Conservation (phyloP, 2,113 vertebrate genomes). For the Uropsilus gracilis region DNA sequence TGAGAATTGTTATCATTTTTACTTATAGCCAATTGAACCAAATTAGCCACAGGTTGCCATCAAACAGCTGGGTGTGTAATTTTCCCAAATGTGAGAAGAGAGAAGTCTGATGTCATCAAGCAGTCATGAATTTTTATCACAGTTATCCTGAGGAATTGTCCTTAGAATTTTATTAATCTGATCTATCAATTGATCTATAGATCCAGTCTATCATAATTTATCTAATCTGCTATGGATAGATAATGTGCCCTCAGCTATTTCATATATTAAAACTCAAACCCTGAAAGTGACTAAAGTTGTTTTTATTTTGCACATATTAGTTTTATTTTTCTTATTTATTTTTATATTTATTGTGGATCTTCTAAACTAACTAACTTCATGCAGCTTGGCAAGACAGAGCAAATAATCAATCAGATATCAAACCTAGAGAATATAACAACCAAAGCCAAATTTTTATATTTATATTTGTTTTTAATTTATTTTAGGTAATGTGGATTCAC, state of each 20-base stretch:
- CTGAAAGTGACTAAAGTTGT: too few species aligned
- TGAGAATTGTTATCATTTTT: background rate
- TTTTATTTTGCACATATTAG: too few species aligned
- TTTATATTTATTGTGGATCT: too few species aligned
- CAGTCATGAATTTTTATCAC: background rate
- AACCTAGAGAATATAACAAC: too few species aligned
- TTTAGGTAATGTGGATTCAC: too few species aligned
- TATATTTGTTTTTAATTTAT: too few species aligned
- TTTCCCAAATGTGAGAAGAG: background rate
- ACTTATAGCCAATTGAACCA: background rate
- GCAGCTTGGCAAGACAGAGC: too few species aligned
- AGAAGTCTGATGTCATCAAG: background rate
- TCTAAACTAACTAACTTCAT: too few species aligned
- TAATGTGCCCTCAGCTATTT: background rate
- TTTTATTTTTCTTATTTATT: too few species aligned
- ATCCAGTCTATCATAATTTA: background rate
- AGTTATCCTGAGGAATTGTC: background rate
- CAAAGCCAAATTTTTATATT: too few species aligned
- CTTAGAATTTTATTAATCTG: background rate
- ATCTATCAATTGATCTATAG: too few species aligned
- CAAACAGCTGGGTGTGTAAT: background rate
- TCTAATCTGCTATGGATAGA: background rate
- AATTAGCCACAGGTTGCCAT: background rate
- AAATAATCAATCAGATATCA: too few species aligned
- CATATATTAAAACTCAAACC: background rate